These are phyloP conservation scores for Nannoperca australis DNA, from an alignment of 2,797 vertebrate genomes.

Conservation along the genomic window DNA sequence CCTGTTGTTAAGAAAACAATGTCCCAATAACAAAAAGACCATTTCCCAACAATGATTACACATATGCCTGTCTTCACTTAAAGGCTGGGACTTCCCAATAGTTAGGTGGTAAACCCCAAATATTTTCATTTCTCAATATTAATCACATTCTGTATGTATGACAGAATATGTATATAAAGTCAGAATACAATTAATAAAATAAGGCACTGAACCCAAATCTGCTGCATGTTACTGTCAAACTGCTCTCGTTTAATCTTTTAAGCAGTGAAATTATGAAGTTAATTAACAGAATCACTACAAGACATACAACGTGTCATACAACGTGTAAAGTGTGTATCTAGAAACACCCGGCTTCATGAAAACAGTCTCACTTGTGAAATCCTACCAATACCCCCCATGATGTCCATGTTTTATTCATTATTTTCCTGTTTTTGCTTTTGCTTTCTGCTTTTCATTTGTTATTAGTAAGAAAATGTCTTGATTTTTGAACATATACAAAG, in stretches of 20 bases:
- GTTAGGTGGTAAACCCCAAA: neutral
- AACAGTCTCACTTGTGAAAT: neutral
- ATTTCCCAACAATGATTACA: constrained; percentile 50
- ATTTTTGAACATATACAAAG: neutral
- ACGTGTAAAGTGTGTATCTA: neutral
- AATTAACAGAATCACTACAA: neutral
- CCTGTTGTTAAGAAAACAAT: neutral
- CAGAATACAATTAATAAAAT: neutral
- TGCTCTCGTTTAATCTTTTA: neutral
- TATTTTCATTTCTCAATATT: constrained; percentile 26
- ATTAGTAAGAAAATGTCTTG: neutral
- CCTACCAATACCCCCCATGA: neutral
- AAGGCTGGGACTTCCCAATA: constrained; percentile 72
- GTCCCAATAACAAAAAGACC: neutral
- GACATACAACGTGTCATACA: neutral
- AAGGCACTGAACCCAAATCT: neutral
- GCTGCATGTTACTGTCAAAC: neutral
- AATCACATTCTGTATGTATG: neutral
- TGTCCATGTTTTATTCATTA: neutral
- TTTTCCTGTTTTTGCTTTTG: neutral
- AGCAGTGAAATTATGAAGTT: neutral
- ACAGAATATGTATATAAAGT: neutral
- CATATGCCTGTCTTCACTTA: constrained; percentile 34
- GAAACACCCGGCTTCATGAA: neutral
- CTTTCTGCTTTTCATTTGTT: neutral